phyloP scores from a whole-genome alignment of 2,797 vertebrate genomes.

The Falco columbarius region DNA sequence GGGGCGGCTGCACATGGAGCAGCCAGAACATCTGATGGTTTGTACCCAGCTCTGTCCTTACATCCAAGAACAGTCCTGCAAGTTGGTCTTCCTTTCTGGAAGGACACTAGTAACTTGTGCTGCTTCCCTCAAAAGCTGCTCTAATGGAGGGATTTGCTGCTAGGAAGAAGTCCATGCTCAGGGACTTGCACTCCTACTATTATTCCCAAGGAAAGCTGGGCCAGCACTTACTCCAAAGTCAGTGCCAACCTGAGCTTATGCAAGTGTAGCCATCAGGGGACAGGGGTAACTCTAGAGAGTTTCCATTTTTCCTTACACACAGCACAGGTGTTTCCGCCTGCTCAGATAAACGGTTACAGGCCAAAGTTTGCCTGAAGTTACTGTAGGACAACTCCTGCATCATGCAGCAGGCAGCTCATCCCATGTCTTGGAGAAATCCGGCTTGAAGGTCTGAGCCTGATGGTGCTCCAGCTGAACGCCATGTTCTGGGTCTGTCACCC shows the following conservation, averaged over 20 bases:
- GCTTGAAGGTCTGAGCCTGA: background rate
- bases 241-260: accelerated
- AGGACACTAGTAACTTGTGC: background rate
- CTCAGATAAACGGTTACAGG: accelerated
- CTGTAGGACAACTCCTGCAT: accelerated
- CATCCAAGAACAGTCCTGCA: background rate
- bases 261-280: background rate
- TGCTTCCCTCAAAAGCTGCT: background rate
- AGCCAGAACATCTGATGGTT: background rate
- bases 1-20: background rate
- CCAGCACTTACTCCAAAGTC: background rate
- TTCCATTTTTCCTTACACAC: background rate
- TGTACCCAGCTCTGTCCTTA: background rate
- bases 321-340: background rate
- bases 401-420: accelerated
- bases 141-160: background rate
- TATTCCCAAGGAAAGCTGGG: background rate
- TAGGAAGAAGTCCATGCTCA: background rate
- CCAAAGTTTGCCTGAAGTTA: background rate
- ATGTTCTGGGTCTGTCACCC: background rate
- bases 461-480: background rate
- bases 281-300: no score
- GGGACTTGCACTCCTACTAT: background rate
- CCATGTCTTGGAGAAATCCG: accelerated
- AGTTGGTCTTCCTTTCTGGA: background rate